Evolutionary conservation across 2,888 invertebrate genomes (phyloP), one percentile per base, ranked within the genome.

Genomic region (Drosophila mettleri): DNA sequence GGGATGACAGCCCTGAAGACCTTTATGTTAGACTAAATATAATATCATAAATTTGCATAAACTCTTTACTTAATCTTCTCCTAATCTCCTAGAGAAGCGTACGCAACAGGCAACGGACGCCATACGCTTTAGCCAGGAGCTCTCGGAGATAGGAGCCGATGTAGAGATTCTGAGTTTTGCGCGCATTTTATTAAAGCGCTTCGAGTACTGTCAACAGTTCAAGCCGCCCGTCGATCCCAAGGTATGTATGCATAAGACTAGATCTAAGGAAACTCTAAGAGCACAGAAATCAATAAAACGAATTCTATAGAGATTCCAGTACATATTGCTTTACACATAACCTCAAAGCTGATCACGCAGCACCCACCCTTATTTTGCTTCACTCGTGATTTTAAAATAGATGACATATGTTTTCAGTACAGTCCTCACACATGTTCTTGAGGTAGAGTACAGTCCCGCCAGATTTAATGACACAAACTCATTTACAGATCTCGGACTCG

Each of bases 111-210:
- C 95, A 0, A 90, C 93, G 46, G 93, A 94, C 16, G 94, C 95
- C 0, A 94, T 95, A 1, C 91, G 93, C 33, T 95, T 95, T 78
- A 93, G 95, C 62, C 95, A 95, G 62, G 95, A 95, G 91, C 93
- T 95, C 4, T 91, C 95, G 18, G 91, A 93, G 0, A 94, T 94
- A 80, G 95, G 95, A 0, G 94, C 94, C 1, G 95, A 95, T 78
- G 94, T 95, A 18, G 96, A 96, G 92, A 93, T 96, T 31, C 93
- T 96, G 1, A 94, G 94, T 16, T 94, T 96, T 59, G 94, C 95
- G 58, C 94, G 93, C 20, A 93, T 95, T 0, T 93, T 96, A 4
- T 91, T 96, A 4, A 94, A 94, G 8, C 94, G 96, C 48, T 93
- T 96, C 71, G 95, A 95, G 83, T 93, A 93, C 68, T 95, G 92